Evolutionary conservation across 2,888 invertebrate species (phyloP).

Genomic region (Dryococelus australis): DNA sequence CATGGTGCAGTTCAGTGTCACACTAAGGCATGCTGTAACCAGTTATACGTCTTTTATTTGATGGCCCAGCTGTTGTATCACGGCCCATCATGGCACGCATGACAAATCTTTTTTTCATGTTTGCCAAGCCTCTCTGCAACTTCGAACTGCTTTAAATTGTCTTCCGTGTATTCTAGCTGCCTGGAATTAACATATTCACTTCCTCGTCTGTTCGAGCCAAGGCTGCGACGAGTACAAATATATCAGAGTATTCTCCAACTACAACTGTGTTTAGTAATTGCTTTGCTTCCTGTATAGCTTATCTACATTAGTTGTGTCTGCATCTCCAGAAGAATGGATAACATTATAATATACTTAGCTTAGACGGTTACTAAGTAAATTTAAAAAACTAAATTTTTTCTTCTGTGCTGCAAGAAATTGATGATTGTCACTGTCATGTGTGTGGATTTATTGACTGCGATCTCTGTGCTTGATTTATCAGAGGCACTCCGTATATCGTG

Average conservation of each 20-base stretch:
- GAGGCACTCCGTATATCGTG: not conserved
- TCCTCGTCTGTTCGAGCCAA: slow-evolving; percentile 21
- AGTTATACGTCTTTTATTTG: not conserved
- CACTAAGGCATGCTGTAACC: not conserved
- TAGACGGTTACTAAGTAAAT: not conserved
- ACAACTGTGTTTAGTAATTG: not conserved
- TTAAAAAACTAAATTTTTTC: not conserved
- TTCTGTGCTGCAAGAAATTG: not conserved
- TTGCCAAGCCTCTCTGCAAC: not conserved
- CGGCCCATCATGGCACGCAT: slow-evolving; percentile 5
- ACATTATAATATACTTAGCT: slow-evolving; percentile 18
- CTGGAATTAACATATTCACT: not conserved
- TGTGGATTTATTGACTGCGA: not conserved
- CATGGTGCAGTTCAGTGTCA: not conserved
- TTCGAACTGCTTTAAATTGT: slow-evolving; percentile 24
- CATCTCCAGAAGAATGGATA: not conserved
- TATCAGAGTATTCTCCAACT: not conserved
- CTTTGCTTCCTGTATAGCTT: slow-evolving; percentile 18
- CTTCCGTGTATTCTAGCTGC: not conserved
- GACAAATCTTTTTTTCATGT: not conserved
- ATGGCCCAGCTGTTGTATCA: not conserved
- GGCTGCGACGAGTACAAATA: slow-evolving; percentile 4
- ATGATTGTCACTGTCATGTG: not conserved
- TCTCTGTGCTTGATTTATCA: not conserved
- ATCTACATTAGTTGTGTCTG: not conserved